Percentiles rank a stretch among this genome's conserved stretches.
Conservation (phyloP, 2,888 invertebrate species). For the Eugnorisma glareosa region DNA sequence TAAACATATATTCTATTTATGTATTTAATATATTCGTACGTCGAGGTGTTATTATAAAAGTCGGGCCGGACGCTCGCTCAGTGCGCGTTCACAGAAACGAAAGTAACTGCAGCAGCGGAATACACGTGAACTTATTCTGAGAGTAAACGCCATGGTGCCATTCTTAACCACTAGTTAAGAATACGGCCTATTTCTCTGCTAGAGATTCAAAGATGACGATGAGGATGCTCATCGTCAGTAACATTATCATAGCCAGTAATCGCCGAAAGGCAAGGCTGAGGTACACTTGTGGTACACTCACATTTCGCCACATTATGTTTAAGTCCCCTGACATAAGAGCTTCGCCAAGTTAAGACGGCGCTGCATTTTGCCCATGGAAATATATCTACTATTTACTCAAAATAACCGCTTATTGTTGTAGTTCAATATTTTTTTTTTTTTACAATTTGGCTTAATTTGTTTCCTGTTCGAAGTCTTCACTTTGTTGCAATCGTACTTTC, state of each 20-base stretch:
- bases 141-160: slow-evolving; percentile 9
- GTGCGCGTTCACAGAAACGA: slow-evolving; percentile 63
- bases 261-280: neutral
- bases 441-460: neutral
- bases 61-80: slow-evolving; percentile 65
- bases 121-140: slow-evolving; percentile 40
- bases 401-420: neutral
- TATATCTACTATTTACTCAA: neutral
- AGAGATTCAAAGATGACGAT: neutral
- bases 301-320: neutral
- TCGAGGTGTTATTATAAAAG: slow-evolving; percentile 54
- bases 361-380: neutral
- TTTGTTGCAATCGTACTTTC: neutral
- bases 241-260: neutral
- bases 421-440: neutral
- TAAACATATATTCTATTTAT: slow-evolving; percentile 29
- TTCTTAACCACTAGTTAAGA: neutral
- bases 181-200: neutral
- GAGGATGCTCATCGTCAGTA: neutral
- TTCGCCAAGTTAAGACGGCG: too few species aligned
- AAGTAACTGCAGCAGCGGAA: slow-evolving; percentile 44
- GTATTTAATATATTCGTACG: slow-evolving; percentile 42
- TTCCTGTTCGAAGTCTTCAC: neutral
- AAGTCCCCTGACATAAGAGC: neutral
- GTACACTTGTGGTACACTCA: neutral